Evolutionary conservation across 2,888 invertebrate genomes (phyloP), one percentile per base, ranked within the genome.

Genomic region (Theretra japonica): DNA sequence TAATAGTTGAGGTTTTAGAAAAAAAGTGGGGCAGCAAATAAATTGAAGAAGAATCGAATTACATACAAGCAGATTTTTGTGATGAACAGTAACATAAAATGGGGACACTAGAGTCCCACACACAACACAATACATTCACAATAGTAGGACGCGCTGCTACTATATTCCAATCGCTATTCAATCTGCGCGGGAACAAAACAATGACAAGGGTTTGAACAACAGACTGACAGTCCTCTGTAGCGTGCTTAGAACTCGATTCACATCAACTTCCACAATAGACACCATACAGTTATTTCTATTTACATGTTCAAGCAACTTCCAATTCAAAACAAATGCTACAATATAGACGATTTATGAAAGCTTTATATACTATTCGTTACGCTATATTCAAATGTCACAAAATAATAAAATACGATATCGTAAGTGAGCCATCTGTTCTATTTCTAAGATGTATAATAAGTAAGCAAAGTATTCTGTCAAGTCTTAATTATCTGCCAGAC

Each of bases 61-160:
- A 25, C 23, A 25, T 59, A 59, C 23, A 59, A 59, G 11, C 17
- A 11, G 25, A 15, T 17, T 28, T 30, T n/a, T 60, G 30, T 60
- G 59, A 59, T 28, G 59, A 30, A n/a, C 6, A 60, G 60, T 30
- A 60, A 30, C 30, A 60, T n/a, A n/a, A n/a, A 60, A 60, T 60
- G n/a, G n/a, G 60, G 33, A 60, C 60, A 60, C n/a, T 5, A 33
- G 19, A n/a, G 30, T 19, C 30, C 28, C 19, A 25, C 25, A 25
- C 25, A 59, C 28, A 59, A 59, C 19, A 33, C n/a, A 59, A 30
- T 30, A 33, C 25, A 33, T 30, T 5, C 28, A n/a, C 19, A 60
- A 30, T 25, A 19, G 28, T 19, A 59, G 59, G 25, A 30, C 28
- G 17, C 19, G 25, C 28, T 28, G 17, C 15, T 28, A 17, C 59